Evolutionary conservation across 1,140 invertebrate genomes (phyloP), one percentile per base, ranked within the genome.

Genomic region (Drosophila parvula): DNA sequence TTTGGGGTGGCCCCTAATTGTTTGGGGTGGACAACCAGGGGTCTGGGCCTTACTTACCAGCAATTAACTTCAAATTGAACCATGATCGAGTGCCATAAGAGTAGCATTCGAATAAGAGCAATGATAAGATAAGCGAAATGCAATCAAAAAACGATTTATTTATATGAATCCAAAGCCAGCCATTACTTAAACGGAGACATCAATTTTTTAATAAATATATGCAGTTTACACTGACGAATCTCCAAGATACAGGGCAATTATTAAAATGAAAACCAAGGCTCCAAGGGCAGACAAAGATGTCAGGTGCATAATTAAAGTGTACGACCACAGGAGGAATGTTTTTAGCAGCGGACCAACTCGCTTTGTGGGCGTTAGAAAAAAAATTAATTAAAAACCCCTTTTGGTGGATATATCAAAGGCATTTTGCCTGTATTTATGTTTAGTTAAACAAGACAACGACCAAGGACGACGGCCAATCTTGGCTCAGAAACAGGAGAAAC

Each of bases 11-110:
- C 12, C 27, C 27, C 27, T 48, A 14, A 7, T 28, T 11, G 28
- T 11, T 27, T 30, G 30, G 5, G 9, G 6, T 3, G 48, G 5
- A 11, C 5, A 32, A 9, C 30, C 28, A n/a, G n/a, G 16, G 12
- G 7, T 51, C 16, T 8, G 30, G 40, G 48, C 18, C 32, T 27
- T 27, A 34, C 12, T 18, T 55, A 36, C 32, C 18, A 28, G 22
- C 18, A 48, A 48, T 48, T 41, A 8, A 14, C 38, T 48, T 58
- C 36, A 67, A 67, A 12, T 50, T 58, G 0, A n/a, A 47, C 47
- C 8, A 34, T 40, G 41, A 67, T 70, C 48, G 18, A 47, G 9
- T 41, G n/a, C n/a, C n/a, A n/a, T n/a, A n/a, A n/a, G n/a, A n/a
- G n/a, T n/a, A n/a, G n/a, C n/a, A n/a, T n/a, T n/a, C 22, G 22